Conservation (phyloP, 30 jellyfish, hydroid and myxozoan species). For the Sanderia malayensis region DNA sequence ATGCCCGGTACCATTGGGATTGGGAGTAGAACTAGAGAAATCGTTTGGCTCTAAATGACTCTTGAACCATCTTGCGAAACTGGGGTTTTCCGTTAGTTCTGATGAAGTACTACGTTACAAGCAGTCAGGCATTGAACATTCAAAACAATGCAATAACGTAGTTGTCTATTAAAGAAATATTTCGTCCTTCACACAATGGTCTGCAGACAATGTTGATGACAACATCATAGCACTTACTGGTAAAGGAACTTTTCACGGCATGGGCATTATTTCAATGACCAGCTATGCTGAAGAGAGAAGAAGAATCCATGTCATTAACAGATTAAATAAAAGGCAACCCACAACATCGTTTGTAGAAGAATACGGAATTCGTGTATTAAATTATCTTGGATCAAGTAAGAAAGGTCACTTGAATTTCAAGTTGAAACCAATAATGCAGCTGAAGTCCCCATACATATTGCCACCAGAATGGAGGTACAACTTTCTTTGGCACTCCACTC, state of each 20-base stretch:
- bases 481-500: conserved; percentile 55
- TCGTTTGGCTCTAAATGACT: conserved; percentile 62
- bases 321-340: conserved; percentile 29
- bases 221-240: conserved; percentile 45
- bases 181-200: conserved; percentile 26
- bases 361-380: conserved; percentile 18
- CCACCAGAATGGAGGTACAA: conserved; percentile 36
- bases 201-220: conserved; percentile 57
- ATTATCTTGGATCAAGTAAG: conserved; percentile 45
- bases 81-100: conserved; percentile 55
- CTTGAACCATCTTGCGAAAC: conserved; percentile 22
- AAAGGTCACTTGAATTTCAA: conserved; percentile 32
- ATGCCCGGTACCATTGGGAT: conserved; percentile 49
- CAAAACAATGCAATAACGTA: background rate
- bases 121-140: conserved; percentile 44
- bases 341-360: conserved; percentile 27
- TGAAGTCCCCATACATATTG: conserved; percentile 18
- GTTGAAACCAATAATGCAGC: conserved; percentile 37
- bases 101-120: conserved; percentile 59
- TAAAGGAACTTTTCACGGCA: conserved; percentile 58
- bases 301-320: conserved; percentile 21
- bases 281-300: conserved; percentile 21
- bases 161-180: background rate
- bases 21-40: conserved; percentile 62
- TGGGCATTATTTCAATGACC: conserved; percentile 53